Percentiles rank a stretch among this genome's conserved stretches.
Evolutionary conservation across 2,888 invertebrate genomes (phyloP).

Genomic region (Mycogona germanica): DNA sequence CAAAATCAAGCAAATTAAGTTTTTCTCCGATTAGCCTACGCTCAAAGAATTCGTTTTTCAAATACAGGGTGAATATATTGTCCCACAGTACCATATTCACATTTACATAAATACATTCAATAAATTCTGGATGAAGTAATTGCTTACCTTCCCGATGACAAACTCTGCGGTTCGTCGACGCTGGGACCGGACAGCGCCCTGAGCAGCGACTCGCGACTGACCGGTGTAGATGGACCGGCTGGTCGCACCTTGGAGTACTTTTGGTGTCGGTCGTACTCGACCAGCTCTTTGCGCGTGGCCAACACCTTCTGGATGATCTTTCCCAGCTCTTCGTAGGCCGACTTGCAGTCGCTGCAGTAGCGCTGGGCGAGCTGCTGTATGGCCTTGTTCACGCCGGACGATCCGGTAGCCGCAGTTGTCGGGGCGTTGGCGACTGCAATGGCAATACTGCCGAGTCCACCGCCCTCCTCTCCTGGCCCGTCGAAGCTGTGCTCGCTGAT

Average conservation of each 20-base stretch:
- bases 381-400: conserved; percentile 62
- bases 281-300: conserved; percentile 78
- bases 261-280: conserved; percentile 66
- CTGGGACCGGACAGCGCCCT: conserved; percentile 1
- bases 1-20: too few species aligned
- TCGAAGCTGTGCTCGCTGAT: conserved; percentile 64
- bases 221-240: conserved; percentile 7
- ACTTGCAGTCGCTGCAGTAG: conserved; percentile 89
- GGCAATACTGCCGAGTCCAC: conserved; percentile 32
- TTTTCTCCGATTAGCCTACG: too few species aligned
- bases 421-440: conserved; percentile 40
- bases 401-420: conserved; percentile 36
- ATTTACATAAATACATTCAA: conserved; percentile 14
- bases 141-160: conserved; percentile 18
- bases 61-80: too few species aligned
- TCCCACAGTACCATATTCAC: too few species aligned
- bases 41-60: too few species aligned
- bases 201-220: conserved; percentile 9
- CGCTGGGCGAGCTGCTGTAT: conserved; percentile 90
- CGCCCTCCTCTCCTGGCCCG: conserved; percentile 22
- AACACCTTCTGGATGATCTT: conserved; percentile 65
- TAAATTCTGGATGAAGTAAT: too few species aligned
- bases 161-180: conserved; percentile 7
- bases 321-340: conserved; percentile 85
- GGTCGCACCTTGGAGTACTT: neutral